Evolutionary conservation across 2,797 vertebrate species (phyloP), one percentile per base, ranked within the genome.

Genomic region (Hyperoplus immaculatus): DNA sequence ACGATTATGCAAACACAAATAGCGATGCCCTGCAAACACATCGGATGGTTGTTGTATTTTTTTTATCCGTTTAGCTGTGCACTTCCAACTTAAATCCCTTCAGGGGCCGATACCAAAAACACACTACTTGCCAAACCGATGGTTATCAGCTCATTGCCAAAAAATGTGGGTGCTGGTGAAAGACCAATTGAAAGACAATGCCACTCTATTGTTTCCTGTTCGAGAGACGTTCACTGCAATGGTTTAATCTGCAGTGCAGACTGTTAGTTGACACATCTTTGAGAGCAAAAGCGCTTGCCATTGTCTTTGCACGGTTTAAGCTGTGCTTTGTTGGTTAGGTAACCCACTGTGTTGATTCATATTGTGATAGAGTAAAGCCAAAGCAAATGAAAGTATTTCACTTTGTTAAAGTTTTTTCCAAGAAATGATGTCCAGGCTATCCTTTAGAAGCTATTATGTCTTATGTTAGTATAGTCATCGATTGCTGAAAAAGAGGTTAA

Each of bases 101-200:
- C 9, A 12, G 56, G 49, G 46, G 12, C 6, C 0, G 15, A 53
- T 53, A 47, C 58, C 13, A 14, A 10, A 14, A 7, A 51, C 13
- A 70, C 14, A 50, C 21, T 45, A 16, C 10, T 39, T 10, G 11
- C 13, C 49, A n/a, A 50, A 50, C 18, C 6, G 15, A 54, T 39
- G 38, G 66, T 18, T 18, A 62, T 61, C 38, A 69, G 13, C 12
- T 71, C 51, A 53, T 46, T 36, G 13, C 13, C 6, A 15, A 61
- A 36, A 55, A 15, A 21, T 77, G 68, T 5, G 14, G 13, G 56
- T 47, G 47, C 64, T 53, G n/a, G 4, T 47, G 42, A 69, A 45
- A 18, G 7, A 55, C 8, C 14, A 16, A 36, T 11, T 36, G 14
- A 69, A 18, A 45, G 43, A 55, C 8, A 42, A 10, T 2, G 1